Percentiles rank a stretch among this genome's conserved stretches.
Evolutionary conservation across 2,888 invertebrate genomes (phyloP).

Genomic region (Iselma pallidipennis): DNA sequence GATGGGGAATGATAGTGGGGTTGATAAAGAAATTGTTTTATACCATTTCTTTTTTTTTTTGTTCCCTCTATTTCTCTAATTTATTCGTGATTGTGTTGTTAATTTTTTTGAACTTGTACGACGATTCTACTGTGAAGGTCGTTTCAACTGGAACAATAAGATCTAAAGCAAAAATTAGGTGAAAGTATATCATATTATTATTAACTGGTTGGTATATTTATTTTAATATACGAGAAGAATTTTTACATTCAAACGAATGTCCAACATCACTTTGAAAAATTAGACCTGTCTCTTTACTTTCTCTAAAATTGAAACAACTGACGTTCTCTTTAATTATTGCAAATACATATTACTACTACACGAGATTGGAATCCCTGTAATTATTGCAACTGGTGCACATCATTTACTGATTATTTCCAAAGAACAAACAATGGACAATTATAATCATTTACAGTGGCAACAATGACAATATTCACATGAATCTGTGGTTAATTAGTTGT

Average conservation of each 20-base stretch:
- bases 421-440: not conserved
- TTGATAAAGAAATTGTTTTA: not conserved
- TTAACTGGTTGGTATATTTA: slow-evolving; percentile 11
- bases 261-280: slow-evolving; percentile 8
- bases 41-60: not conserved
- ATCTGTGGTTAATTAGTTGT: not conserved
- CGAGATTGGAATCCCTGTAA: not conserved
- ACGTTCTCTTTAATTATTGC: slow-evolving; percentile 16
- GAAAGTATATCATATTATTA: slow-evolving; percentile 22
- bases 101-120: slow-evolving; percentile 11
- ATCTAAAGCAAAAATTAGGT: slow-evolving; percentile 21
- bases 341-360: not conserved
- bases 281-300: slow-evolving; percentile 24
- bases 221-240: not conserved
- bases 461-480: not conserved
- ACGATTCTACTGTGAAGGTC: slow-evolving; percentile 25
- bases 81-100: slow-evolving; percentile 12
- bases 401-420: not conserved
- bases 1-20: slow-evolving; percentile 12
- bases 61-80: too few relatives aligned
- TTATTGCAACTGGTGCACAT: not conserved
- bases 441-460: not conserved
- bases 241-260: slow-evolving; percentile 1
- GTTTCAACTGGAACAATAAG: slow-evolving; percentile 16
- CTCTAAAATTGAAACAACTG: slow-evolving; percentile 19